Percentiles rank a stretch among this genome's conserved stretches.
Evolutionary conservation across 2,113 vertebrate species (phyloP).

Genomic region (Tupaia chinensis): DNA sequence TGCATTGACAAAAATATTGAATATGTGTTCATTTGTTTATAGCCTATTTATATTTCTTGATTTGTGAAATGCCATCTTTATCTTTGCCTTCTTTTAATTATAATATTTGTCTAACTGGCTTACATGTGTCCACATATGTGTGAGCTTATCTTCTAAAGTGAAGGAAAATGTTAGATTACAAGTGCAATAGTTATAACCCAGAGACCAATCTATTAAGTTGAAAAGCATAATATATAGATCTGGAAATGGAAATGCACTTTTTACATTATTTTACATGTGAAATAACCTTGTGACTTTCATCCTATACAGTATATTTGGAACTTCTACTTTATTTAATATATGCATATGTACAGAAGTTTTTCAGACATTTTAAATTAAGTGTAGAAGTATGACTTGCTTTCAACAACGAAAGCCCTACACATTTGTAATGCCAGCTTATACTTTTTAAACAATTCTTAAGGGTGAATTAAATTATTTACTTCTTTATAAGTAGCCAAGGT

Average conservation of each 20-base stretch:
- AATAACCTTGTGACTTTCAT: neutral
- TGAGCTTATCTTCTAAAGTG: neutral
- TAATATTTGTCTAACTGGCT: neutral
- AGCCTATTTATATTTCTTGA: neutral
- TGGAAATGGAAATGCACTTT: neutral
- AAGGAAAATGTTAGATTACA: neutral
- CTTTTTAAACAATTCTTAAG: neutral
- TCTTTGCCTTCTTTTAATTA: neutral
- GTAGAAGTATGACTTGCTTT: neutral
- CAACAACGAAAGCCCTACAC: neutral
- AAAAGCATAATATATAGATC: neutral
- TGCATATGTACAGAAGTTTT: neutral
- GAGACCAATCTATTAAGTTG: neutral
- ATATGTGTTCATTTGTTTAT: neutral
- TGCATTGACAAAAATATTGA: neutral
- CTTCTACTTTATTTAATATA: too few relatives aligned
- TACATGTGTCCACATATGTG: neutral
- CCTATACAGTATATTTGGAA: neutral
- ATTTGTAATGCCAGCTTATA: neutral
- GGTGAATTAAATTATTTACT: neutral
- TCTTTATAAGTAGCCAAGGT: neutral
- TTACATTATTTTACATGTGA: neutral
- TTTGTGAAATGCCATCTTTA: neutral
- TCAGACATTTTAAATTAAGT: neutral
- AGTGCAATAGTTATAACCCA: neutral